A percentile compares a stretch with the other conserved stretches of the same genome.
Evolutionary conservation across 1,140 invertebrate species (phyloP).

Genomic region (Euura saliciscinereae): DNA sequence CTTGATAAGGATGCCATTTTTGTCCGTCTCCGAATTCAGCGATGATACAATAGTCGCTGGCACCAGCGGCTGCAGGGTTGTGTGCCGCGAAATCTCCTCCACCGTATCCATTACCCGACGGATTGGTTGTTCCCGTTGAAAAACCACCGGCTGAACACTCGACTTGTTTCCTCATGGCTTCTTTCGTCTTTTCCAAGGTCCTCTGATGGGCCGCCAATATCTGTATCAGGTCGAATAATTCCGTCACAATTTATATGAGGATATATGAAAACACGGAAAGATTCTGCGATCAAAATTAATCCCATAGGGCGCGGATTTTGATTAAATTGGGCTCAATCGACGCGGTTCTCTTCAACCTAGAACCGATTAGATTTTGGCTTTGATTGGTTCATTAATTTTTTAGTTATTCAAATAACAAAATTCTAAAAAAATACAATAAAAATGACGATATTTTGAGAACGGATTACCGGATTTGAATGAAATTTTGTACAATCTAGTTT

Average conservation of each 20-base stretch:
- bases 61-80: background rate
- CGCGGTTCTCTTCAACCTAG: too few relatives aligned
- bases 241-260: background rate
- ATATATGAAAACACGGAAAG: background rate
- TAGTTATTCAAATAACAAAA: too few relatives aligned
- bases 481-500: too few relatives aligned
- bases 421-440: too few relatives aligned
- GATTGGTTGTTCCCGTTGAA: slow-evolving; percentile 31
- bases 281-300: too few relatives aligned
- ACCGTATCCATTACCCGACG: slow-evolving; percentile 27
- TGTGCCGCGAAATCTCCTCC: slow-evolving; percentile 34
- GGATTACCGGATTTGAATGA: too few relatives aligned
- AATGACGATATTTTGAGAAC: too few relatives aligned
- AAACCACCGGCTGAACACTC: slow-evolving; percentile 38
- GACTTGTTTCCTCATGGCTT: slow-evolving; percentile 50
- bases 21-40: slow-evolving; percentile 48
- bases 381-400: too few relatives aligned
- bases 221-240: slow-evolving; percentile 29
- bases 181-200: slow-evolving; percentile 54
- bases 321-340: too few relatives aligned
- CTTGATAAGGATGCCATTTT: slow-evolving; percentile 60
- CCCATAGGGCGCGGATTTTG: too few relatives aligned
- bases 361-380: too few relatives aligned
- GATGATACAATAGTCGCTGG: slow-evolving; percentile 47
- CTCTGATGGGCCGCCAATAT: slow-evolving; percentile 54